A percentile compares a stretch with the other conserved stretches of the same genome.
Evolutionary conservation across 2,888 invertebrate species (phyloP).

Genomic region (Ochropleura plecta): DNA sequence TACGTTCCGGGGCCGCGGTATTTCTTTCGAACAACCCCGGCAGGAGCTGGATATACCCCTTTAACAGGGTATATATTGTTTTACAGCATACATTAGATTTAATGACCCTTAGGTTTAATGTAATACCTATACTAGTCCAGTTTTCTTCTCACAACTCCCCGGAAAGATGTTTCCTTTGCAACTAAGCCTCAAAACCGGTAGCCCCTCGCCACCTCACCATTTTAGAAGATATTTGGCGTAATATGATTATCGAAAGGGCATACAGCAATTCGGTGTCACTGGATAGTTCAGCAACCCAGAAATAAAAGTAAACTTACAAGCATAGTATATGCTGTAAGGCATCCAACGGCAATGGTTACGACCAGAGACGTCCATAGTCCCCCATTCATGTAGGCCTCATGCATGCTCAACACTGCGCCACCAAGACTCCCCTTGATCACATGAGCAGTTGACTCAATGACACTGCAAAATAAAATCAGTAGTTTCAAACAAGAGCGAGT

Average conservation of each 20-base stretch:
- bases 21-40: no score
- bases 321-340: constrained; percentile 75
- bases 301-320: constrained; percentile 71
- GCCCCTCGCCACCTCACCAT: no score
- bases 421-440: constrained; percentile 81
- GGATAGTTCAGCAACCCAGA: no score
- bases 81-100: no score
- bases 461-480: constrained; percentile 65
- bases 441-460: constrained; percentile 78
- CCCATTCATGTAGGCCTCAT: constrained; percentile 82
- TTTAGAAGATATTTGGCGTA: not conserved
- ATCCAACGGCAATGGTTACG: constrained; percentile 70
- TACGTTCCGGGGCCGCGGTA: no score
- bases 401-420: constrained; percentile 80
- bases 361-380: constrained; percentile 80
- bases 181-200: no score
- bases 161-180: no score
- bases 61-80: no score
- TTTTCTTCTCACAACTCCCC: no score
- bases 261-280: not conserved
- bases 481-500: not conserved
- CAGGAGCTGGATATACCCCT: no score
- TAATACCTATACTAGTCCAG: no score
- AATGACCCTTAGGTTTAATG: not conserved
- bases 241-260: not conserved